A percentile compares a stretch with the other conserved stretches of the same genome.
phyloP scores from a whole-genome alignment of 1,140 invertebrate genomes.

The Drosophila pectinifera region DNA sequence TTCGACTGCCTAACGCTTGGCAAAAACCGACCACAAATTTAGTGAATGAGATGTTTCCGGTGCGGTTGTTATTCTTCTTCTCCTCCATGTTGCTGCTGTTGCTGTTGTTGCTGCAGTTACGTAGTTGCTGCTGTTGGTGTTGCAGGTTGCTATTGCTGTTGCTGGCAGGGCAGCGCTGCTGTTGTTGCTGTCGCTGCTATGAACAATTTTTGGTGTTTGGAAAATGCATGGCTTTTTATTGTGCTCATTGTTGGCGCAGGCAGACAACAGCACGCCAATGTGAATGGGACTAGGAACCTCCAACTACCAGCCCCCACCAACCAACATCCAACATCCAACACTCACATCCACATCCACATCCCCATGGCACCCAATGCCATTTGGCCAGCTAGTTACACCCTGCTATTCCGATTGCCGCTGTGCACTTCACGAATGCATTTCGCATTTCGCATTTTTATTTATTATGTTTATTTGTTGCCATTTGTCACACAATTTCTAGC shows the following conservation, averaged over 20 bases:
- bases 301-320: background rate
- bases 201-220: conserved; percentile 82
- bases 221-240: conserved; percentile 84
- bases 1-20: conserved; percentile 78
- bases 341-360: background rate
- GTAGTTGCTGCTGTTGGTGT: conserved; percentile 20
- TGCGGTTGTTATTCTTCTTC: conserved; percentile 74
- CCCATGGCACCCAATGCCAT: conserved; percentile 26
- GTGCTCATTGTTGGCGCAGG: conserved; percentile 73
- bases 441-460: conserved; percentile 74
- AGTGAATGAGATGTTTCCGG: conserved; percentile 83
- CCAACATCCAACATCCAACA: background rate
- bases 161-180: conserved; percentile 26
- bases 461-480: conserved; percentile 82
- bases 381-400: conserved; percentile 62
- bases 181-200: conserved; percentile 35
- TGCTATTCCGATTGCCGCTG: conserved; percentile 38
- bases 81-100: conserved; percentile 19
- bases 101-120: background rate
- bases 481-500: conserved; percentile 74
- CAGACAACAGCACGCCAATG: conserved; percentile 61
- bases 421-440: conserved; percentile 64
- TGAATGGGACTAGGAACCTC: conserved; percentile 30
- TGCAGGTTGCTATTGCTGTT: conserved; percentile 30
- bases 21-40: conserved; percentile 82